Evolutionary conservation across 1,140 invertebrate genomes (phyloP).

Genomic region (Cydia fagiglandana): DNA sequence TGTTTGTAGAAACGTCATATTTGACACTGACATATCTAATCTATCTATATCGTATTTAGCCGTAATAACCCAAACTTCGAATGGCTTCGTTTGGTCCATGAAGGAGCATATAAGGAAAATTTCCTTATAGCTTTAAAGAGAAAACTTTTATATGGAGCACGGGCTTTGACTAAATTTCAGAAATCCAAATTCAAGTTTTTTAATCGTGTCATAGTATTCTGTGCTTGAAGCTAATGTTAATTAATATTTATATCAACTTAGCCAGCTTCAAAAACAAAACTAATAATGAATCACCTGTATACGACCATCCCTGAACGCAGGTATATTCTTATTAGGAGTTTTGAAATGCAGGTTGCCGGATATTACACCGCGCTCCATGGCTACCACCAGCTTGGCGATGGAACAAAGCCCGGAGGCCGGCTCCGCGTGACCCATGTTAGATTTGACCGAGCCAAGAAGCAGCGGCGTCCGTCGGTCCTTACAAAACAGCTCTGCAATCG

Average conservation of each 20-base stretch:
- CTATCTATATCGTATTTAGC: too few relatives aligned
- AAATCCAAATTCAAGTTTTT: too few relatives aligned
- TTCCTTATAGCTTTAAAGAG: too few relatives aligned
- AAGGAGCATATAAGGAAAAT: too few relatives aligned
- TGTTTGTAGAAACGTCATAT: too few relatives aligned
- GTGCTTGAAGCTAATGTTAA: background rate
- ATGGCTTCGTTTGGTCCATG: too few relatives aligned
- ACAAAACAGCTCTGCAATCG: constrained; percentile 46
- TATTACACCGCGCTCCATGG: constrained; percentile 70
- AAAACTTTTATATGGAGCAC: too few relatives aligned
- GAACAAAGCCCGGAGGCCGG: constrained; percentile 81
- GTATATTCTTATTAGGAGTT: constrained; percentile 82
- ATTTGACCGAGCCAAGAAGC: constrained; percentile 84
- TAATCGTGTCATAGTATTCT: too few relatives aligned
- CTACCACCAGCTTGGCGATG: constrained; percentile 78
- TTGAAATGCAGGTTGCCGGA: constrained; percentile 86
- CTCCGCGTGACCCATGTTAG: constrained; percentile 86
- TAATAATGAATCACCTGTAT: constrained; percentile 80
- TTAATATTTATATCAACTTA: background rate
- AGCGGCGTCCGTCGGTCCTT: constrained; percentile 77
- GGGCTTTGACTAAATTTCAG: too few relatives aligned
- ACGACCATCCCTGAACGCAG: constrained; percentile 81
- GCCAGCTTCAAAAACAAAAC: background rate
- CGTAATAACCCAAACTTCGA: too few relatives aligned
- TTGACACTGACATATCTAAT: too few relatives aligned